A percentile compares a stretch with the other conserved stretches of the same genome.
Conservation (phyloP, 2,888 invertebrate species). For the Cryptocephalus primarius region DNA sequence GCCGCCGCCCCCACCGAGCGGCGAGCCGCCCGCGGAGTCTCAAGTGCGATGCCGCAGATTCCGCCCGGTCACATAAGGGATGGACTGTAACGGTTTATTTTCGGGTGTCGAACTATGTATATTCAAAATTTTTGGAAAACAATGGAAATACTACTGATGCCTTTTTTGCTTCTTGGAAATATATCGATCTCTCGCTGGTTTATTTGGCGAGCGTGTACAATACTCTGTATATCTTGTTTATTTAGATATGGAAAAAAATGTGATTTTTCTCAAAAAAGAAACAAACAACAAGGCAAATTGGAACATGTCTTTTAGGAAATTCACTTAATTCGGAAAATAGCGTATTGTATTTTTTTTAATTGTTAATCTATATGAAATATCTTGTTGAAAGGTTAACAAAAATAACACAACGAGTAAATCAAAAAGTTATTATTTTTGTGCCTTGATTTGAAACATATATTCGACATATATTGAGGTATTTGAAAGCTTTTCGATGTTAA, state of each 20-base stretch:
- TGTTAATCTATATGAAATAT: conserved; percentile 6
- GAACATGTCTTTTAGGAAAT: too few relatives aligned
- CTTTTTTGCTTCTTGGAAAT: too few relatives aligned
- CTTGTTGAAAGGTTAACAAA: conserved; percentile 8
- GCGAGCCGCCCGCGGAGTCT: conserved; percentile 33
- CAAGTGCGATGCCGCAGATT: conserved; percentile 35
- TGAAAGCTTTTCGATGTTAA: conserved; percentile 4
- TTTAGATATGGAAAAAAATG: conserved; percentile 5
- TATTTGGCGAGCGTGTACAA: background rate
- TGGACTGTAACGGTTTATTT: background rate
- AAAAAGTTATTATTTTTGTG: conserved; percentile 4
- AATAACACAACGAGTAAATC: conserved; percentile 6
- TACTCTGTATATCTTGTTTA: conserved; percentile 1
- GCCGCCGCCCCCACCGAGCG: conserved; percentile 30
- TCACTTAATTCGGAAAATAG: too few relatives aligned
- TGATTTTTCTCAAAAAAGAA: conserved; percentile 12
- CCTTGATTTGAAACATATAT: background rate
- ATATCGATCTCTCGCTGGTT: background rate
- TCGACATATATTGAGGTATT: background rate
- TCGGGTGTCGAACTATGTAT: too few relatives aligned
- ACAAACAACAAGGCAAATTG: background rate
- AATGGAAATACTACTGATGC: too few relatives aligned
- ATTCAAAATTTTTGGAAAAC: too few relatives aligned
- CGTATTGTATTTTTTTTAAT: conserved; percentile 4
- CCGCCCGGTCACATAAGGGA: conserved; percentile 34